Conservation (phyloP, 2,797 vertebrate species). For the Brachymystax lenok region DNA sequence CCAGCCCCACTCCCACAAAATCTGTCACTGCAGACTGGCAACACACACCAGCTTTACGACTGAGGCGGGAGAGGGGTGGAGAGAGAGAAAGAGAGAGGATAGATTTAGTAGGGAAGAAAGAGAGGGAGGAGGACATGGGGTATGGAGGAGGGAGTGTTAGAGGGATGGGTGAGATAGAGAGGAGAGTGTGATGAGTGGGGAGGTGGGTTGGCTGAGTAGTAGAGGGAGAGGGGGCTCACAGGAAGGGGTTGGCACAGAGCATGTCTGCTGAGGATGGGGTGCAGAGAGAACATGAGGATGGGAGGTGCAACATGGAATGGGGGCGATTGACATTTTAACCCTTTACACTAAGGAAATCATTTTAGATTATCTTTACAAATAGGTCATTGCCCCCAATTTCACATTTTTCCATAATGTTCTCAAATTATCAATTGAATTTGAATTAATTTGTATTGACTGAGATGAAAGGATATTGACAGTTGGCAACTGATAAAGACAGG, state of each 20-base stretch:
- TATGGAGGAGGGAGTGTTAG: constrained; percentile 29
- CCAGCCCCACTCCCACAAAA: constrained; percentile 51
- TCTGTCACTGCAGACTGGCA: constrained; percentile 57
- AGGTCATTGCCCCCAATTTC: background rate
- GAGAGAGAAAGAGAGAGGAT: background rate
- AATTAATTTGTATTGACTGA: background rate
- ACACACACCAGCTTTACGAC: background rate
- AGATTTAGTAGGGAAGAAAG: constrained; percentile 25
- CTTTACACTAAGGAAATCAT: constrained; percentile 41
- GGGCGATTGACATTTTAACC: constrained; percentile 61
- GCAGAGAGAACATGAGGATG: constrained; percentile 72
- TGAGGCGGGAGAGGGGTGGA: constrained; percentile 22
- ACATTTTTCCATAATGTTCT: background rate
- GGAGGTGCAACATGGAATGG: constrained; percentile 65
- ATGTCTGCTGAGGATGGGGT: constrained; percentile 55
- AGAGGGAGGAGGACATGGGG: constrained; percentile 18
- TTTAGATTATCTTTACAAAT: background rate
- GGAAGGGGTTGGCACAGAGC: constrained; percentile 54
- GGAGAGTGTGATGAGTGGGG: background rate
- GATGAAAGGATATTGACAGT: background rate
- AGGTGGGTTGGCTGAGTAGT: background rate
- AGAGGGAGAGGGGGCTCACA: constrained; percentile 30
- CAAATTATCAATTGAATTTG: background rate
- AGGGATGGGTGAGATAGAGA: background rate
- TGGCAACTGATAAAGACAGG: background rate